Conservation (phyloP, 2,888 invertebrate species). For the Drosophila anomelani region DNA sequence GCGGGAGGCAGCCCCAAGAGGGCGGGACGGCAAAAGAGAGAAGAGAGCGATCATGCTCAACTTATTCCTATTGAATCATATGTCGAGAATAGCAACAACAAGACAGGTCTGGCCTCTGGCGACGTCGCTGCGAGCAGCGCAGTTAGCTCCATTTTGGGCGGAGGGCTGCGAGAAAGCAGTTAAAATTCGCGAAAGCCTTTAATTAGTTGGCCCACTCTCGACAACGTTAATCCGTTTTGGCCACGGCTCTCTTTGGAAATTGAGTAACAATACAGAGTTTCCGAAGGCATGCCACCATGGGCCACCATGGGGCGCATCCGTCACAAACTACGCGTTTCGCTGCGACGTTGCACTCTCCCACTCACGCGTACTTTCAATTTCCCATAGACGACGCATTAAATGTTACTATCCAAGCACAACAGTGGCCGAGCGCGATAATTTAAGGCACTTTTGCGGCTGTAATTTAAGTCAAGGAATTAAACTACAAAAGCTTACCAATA, state of each 20-base stretch:
- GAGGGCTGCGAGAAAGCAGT: slow-evolving; percentile 5
- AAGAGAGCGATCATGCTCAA: slow-evolving; percentile 54
- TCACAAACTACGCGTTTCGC: slow-evolving; percentile 74
- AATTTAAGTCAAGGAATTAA: slow-evolving; percentile 17
- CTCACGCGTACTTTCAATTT: slow-evolving; percentile 4
- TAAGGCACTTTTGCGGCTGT: slow-evolving; percentile 3
- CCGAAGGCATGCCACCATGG: slow-evolving; percentile 20
- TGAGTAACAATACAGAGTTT: slow-evolving; percentile 59
- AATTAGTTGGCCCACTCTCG: neutral
- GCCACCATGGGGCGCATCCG: slow-evolving; percentile 13
- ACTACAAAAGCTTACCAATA: slow-evolving; percentile 65
- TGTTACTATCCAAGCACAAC: neutral
- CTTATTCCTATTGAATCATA: slow-evolving; percentile 83
- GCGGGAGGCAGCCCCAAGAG: slow-evolving; percentile 46
- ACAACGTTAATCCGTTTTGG: slow-evolving; percentile 1
- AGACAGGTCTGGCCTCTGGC: slow-evolving; percentile 53
- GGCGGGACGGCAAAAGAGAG: slow-evolving; percentile 25
- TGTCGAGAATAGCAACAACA: slow-evolving; percentile 84
- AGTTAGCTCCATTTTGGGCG: slow-evolving; percentile 29
- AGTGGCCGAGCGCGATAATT: neutral
- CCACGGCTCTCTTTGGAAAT: slow-evolving; percentile 33
- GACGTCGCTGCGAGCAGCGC: slow-evolving; percentile 54
- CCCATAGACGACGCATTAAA: neutral
- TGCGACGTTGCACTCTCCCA: slow-evolving; percentile 35
- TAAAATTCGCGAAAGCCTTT: neutral